These are phyloP conservation scores for Neoseiulus cucumeris DNA, from an alignment of 1,140 invertebrate genomes.

Conservation along the genomic window DNA sequence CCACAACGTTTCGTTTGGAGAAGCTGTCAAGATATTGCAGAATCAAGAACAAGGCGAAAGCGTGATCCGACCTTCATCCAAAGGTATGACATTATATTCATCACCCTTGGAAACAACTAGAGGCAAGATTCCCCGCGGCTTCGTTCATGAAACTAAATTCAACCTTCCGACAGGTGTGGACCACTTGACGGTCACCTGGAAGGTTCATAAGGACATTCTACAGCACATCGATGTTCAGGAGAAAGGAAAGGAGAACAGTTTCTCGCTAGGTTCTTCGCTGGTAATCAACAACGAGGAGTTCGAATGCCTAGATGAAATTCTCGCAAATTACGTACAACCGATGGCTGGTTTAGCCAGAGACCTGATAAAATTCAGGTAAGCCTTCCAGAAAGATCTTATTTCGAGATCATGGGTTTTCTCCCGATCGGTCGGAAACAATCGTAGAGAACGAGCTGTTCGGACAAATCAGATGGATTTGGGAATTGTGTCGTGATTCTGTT, in stretches of 20 bases:
- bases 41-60: constrained; percentile 89
- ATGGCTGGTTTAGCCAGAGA: constrained; percentile 84
- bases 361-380: constrained; percentile 70
- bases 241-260: constrained; percentile 88
- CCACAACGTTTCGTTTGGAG: constrained; percentile 82
- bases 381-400: not conserved
- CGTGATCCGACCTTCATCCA: constrained; percentile 84
- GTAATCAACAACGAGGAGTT: constrained; percentile 59
- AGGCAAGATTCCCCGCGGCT: too few species aligned
- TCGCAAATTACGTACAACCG: constrained; percentile 80
- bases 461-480: too few species aligned
- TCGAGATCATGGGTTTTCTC: too few species aligned
- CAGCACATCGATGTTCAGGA: constrained; percentile 91
- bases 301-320: constrained; percentile 97
- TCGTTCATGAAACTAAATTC: too few species aligned
- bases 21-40: constrained; percentile 72
- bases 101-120: not conserved
- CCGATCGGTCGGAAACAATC: not conserved
- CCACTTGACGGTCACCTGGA: constrained; percentile 95
- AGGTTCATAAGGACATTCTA: constrained; percentile 76
- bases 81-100: constrained; percentile 35
- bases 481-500: too few species aligned
- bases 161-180: constrained; percentile 48
- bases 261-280: constrained; percentile 70
- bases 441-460: too few species aligned